A percentile compares a stretch with the other conserved stretches of the same genome.
These are phyloP conservation scores for Orcinus orca DNA, from an alignment of 2,113 vertebrate genomes.

Conservation along the genomic window DNA sequence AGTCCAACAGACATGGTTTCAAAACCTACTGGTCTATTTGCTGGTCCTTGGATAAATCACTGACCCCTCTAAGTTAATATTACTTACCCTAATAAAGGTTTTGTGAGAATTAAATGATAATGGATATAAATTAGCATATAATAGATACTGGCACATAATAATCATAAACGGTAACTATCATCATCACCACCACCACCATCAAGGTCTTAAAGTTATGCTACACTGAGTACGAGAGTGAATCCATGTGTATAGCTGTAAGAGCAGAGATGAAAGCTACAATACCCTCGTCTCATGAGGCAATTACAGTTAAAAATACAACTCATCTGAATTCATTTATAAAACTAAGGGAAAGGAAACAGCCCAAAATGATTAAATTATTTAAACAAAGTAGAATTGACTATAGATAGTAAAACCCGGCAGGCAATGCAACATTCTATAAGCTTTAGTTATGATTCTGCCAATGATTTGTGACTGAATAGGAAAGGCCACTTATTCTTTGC, in stretches of 20 bases:
- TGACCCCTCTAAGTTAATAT: not conserved
- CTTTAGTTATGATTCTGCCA: not conserved
- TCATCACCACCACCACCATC: not conserved
- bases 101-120: constrained; percentile 11
- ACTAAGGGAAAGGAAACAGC: not conserved
- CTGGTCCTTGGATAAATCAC: not conserved
- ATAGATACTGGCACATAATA: not conserved
- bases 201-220: not conserved
- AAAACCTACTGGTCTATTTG: not conserved
- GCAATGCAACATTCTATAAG: not conserved
- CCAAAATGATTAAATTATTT: not conserved
- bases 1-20: not conserved
- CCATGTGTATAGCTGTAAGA: not conserved
- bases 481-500: not conserved
- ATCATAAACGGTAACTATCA: not conserved
- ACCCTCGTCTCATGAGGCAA: not conserved
- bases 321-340: not conserved
- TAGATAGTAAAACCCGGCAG: not conserved
- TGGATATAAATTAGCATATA: not conserved
- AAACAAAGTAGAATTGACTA: not conserved
- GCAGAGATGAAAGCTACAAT: not conserved
- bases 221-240: not conserved
- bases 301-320: constrained; percentile 4
- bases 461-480: not conserved
- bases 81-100: not conserved